Base-by-base conservation (phyloP, 2,888 invertebrate genomes). In the Epinotia brunnichana region DNA sequence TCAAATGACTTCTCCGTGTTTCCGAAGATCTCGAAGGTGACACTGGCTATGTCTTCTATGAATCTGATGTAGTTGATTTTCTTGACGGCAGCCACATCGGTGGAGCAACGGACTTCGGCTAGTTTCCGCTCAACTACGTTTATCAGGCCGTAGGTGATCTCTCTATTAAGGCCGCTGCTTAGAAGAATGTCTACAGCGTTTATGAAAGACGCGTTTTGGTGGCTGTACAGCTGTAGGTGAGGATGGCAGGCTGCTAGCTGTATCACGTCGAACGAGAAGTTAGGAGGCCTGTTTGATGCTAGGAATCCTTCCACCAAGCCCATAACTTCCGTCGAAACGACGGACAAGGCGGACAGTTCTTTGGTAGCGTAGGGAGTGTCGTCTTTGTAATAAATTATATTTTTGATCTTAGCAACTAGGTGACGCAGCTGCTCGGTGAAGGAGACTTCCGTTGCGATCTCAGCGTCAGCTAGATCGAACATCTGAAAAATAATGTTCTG, bases 391-490 rank as follows among this genome's bases (percentile, higher is more conserved):
- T 91, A 89, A 74, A 91, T 88, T 11, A 91, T 91, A 73, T 93
- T 93, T 79, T 93, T 93, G 63, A 94, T 92, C 81, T 93, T 93
- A 0, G 90, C 87, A n/a, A 93, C 90, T 63, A 93, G 82, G 79
- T 92, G 90, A 29, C 93, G 93, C 62, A 96, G 90, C 75, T 95
- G 95, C 84, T 96, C 95, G 24, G 95, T 95, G 83, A 96, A 96
- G 73, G 94, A 93, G n/a, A 96, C 94, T 86, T 96, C 96, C 0
- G 94, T 94, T 64, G 95, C 95, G 35, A 96, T 89, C 80, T 94
- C 93, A 9, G 94, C 95, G 76, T 95, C 94, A 69, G 95, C 94
- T 80, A 96, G 85, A 80, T 95, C 94, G 78, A 95, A 96, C 86
- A 95, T 95, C 97, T 97, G 93, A 74, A 94, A 87, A 88, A 69